These are phyloP conservation scores for Salarias fasciatus DNA, from an alignment of 2,797 vertebrate genomes.

Conservation along the genomic window DNA sequence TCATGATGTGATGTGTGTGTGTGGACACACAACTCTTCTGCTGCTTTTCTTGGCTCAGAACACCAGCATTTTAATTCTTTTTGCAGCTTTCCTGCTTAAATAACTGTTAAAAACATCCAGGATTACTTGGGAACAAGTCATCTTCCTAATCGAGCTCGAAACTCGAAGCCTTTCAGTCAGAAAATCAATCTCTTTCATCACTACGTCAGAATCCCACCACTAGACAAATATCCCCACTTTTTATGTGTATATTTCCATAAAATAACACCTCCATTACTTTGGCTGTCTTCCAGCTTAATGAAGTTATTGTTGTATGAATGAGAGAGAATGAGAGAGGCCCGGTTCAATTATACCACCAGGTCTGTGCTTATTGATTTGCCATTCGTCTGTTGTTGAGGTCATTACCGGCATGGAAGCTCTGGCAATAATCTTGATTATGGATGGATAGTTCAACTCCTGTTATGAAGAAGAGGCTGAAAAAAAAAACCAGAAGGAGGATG, in stretches of 20 bases:
- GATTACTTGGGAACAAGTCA: slow-evolving; percentile 19
- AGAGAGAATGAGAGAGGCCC: slow-evolving; percentile 43
- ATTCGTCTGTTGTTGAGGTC: slow-evolving; percentile 70
- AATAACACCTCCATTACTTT: slow-evolving; percentile 57
- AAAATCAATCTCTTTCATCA: slow-evolving; percentile 19
- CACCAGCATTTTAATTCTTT: no score
- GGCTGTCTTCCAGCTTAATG: slow-evolving; percentile 54
- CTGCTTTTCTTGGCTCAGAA: no score
- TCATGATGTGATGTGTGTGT: no score
- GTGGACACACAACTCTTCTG: no score
- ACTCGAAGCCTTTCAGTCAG: slow-evolving; percentile 5
- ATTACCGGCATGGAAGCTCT: slow-evolving; percentile 46
- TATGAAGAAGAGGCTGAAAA: slow-evolving; percentile 24
- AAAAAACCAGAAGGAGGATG: neutral
- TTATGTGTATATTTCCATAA: slow-evolving; percentile 51
- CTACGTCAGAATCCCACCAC: neutral
- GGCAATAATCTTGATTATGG: slow-evolving; percentile 66
- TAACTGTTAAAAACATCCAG: slow-evolving; percentile 10
- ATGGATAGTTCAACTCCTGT: slow-evolving; percentile 40
- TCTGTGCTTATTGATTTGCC: slow-evolving; percentile 72
- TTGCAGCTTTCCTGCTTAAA: slow-evolving; percentile 23
- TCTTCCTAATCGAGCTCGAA: slow-evolving; percentile 21
- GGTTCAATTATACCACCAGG: slow-evolving; percentile 60
- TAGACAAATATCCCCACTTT: slow-evolving; percentile 27
- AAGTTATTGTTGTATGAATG: slow-evolving; percentile 68